phyloP scores from a whole-genome alignment of 1,140 invertebrate species.

The Hyphantria cunea region DNA sequence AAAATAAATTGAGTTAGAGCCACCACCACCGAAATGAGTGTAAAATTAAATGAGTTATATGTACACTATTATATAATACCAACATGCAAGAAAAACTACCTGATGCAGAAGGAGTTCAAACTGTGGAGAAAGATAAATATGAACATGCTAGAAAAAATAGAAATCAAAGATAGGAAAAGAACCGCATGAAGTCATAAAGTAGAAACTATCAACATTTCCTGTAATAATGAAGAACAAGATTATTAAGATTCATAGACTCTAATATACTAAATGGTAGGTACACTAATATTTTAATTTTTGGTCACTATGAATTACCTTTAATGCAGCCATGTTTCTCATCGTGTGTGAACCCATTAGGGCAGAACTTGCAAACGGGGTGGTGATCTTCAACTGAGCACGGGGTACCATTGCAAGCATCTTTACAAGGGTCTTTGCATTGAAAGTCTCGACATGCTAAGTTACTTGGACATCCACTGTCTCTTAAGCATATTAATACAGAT shows the following conservation, averaged over 20 bases:
- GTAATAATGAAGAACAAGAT: slow-evolving; percentile 82
- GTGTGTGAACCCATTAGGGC: slow-evolving; percentile 93
- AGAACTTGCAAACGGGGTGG: slow-evolving; percentile 96
- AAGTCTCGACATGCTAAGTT: slow-evolving; percentile 93
- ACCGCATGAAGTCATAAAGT: slow-evolving; percentile 78
- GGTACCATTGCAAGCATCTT: slow-evolving; percentile 90
- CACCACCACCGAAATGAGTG: slow-evolving; percentile 58
- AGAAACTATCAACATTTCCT: slow-evolving; percentile 76
- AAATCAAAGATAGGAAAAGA: slow-evolving; percentile 65
- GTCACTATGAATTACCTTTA: slow-evolving; percentile 90
- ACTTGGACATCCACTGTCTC: slow-evolving; percentile 92
- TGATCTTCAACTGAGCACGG: slow-evolving; percentile 96
- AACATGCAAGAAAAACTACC: slow-evolving; percentile 62
- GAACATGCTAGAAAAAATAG: slow-evolving; percentile 73
- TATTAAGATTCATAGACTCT: slow-evolving; percentile 75
- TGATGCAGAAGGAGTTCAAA: slow-evolving; percentile 70
- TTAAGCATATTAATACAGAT: slow-evolving; percentile 92
- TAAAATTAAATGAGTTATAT: slow-evolving; percentile 50
- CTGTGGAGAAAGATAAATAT: slow-evolving; percentile 70
- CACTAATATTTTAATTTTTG: slow-evolving; percentile 56
- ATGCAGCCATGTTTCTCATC: slow-evolving; percentile 95
- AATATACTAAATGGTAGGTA: slow-evolving; percentile 60
- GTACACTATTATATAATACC: slow-evolving; percentile 59
- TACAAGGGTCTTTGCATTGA: slow-evolving; percentile 95
- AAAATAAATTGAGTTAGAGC: slow-evolving; percentile 52